A percentile compares a stretch with the other conserved stretches of the same genome.
phyloP scores from a whole-genome alignment of 2,888 invertebrate genomes.

The Spatulosminthurus flaviceps region DNA sequence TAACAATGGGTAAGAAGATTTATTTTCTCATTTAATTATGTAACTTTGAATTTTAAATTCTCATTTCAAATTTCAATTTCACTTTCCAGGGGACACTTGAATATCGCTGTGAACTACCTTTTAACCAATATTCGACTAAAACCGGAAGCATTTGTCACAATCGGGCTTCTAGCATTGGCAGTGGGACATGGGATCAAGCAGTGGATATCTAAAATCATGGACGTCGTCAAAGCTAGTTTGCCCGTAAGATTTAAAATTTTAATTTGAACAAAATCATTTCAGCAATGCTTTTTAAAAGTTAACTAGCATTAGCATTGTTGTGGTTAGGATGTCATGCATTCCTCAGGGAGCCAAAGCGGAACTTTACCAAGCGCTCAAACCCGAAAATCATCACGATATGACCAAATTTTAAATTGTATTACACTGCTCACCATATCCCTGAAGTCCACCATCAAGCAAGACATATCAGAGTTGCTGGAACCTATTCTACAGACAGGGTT shows the following conservation, averaged over 20 bases:
- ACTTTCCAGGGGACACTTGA: slow-evolving; percentile 41
- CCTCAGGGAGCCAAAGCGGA: background rate
- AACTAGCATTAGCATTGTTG: background rate
- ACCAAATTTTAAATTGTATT: slow-evolving; percentile 85
- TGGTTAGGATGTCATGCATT: background rate
- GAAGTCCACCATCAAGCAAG: slow-evolving; percentile 77
- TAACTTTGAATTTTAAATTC: slow-evolving; percentile 10
- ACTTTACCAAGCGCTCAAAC: slow-evolving; percentile 22
- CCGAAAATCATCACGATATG: slow-evolving; percentile 37
- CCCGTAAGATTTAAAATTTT: too few species aligned
- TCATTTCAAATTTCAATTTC: background rate
- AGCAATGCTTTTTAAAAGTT: too few species aligned
- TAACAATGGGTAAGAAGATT: slow-evolving; percentile 66
- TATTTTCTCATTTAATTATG: background rate
- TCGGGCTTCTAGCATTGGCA: slow-evolving; percentile 90
- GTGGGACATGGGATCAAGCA: slow-evolving; percentile 82
- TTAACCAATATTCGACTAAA: slow-evolving; percentile 79
- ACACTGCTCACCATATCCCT: slow-evolving; percentile 90
- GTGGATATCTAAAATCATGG: slow-evolving; percentile 86
- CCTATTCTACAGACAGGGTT: slow-evolving; percentile 93
- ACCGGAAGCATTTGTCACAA: slow-evolving; percentile 86
- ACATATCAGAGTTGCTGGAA: slow-evolving; percentile 85
- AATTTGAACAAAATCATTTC: too few species aligned
- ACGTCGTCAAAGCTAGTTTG: slow-evolving; percentile 78
- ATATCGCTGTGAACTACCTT: slow-evolving; percentile 79